Base-by-base conservation (phyloP, 2,888 invertebrate genomes). In the Limnephilus rhombicus region DNA sequence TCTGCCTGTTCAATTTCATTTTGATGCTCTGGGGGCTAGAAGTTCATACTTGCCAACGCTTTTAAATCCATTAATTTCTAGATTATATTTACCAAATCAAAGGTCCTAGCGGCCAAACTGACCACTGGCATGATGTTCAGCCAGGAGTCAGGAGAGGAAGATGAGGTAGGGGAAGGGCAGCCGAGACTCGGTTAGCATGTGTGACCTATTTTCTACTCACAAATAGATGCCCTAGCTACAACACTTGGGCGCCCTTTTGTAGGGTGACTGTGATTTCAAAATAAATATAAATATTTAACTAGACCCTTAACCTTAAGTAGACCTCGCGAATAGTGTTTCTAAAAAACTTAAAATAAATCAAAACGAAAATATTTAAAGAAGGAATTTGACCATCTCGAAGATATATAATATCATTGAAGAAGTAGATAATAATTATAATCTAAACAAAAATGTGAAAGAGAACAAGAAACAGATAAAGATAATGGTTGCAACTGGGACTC, bases 171-270 rank as follows among this genome's bases (percentile, higher is more conserved):
- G 9, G 68, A 68, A 68, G 68, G 13, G 85, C 68, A 24, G 68
- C n/a, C 68, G 68, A 68, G 68, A 68, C 53, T 68, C 68, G 31
- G 88, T 29, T 45, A 82, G 90, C 90, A 53, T 90, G 90, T 82
- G 90, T 68, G 90, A 90, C 90, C 90, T 34, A 81, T 18, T 82
- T 90, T 31, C 34, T 31, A 81, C 41, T 53, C 90, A 90, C 82
- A 90, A 90, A 90, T 90, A 90, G 90, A 90, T 81, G 89, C 89
- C 89, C 89, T 89, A 89, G 68, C 68, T 81, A 82, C 49, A 89
- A 34, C 24, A 45, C 41, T 31, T 37, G 24, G 90, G 45, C 53
- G 90, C 90, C 90, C 90, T 90, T 90, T 90, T 18, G 11, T 82
- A 34, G 82, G 90, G 90, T 82, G 82, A 82, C 90, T 18, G 9